Conservation (phyloP, 1,140 invertebrate species). For the Neodiprion fabricii region DNA sequence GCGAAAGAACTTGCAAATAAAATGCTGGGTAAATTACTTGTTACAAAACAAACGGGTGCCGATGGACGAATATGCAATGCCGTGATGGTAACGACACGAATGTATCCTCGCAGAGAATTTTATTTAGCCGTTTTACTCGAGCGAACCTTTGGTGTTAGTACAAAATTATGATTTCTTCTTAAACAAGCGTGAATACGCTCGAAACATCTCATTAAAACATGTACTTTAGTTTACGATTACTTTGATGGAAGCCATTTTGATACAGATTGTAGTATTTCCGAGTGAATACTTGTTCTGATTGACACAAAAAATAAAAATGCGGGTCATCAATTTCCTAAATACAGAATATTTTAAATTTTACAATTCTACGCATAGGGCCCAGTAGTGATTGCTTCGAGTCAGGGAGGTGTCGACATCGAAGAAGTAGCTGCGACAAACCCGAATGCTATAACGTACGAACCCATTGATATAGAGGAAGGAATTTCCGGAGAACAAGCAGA, state of each 20-base stretch:
- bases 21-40: slow-evolving; percentile 91
- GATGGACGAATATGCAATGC: slow-evolving; percentile 92
- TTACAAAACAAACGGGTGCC: slow-evolving; percentile 97
- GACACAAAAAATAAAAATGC: too few species aligned
- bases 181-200: too few species aligned
- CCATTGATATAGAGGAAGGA: slow-evolving; percentile 86
- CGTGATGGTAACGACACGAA: slow-evolving; percentile 95
- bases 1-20: slow-evolving; percentile 82
- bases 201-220: too few species aligned
- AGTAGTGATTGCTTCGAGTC: slow-evolving; percentile 92
- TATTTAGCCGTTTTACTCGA: slow-evolving; percentile 99
- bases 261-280: too few species aligned
- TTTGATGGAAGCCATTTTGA: neutral
- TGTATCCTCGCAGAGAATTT: slow-evolving; percentile 93
- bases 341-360: slow-evolving; percentile 7
- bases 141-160: slow-evolving; percentile 85
- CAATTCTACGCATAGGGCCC: slow-evolving; percentile 76
- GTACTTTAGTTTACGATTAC: too few species aligned
- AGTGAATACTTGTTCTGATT: neutral
- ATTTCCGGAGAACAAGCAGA: slow-evolving; percentile 80
- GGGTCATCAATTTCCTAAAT: too few species aligned
- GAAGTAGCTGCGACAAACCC: slow-evolving; percentile 94
- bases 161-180: slow-evolving; percentile 12
- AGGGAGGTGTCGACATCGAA: slow-evolving; percentile 97
- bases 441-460: slow-evolving; percentile 89